phyloP scores from a whole-genome alignment of 2,797 vertebrate genomes.

The Vultur gryphus region DNA sequence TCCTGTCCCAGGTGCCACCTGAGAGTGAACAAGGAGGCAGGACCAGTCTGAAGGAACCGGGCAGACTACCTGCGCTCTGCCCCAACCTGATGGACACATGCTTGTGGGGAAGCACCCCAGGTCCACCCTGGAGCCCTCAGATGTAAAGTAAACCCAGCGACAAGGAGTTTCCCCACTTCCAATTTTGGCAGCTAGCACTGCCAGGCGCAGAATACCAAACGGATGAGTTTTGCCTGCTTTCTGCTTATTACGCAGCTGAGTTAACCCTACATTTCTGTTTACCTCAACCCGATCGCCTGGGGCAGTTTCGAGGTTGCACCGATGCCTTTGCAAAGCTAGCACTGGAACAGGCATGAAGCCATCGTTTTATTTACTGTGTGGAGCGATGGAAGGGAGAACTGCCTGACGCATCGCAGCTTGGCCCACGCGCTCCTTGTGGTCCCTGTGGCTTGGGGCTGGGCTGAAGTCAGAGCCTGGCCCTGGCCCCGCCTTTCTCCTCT shows the following conservation, averaged over 20 bases:
- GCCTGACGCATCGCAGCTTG: neutral
- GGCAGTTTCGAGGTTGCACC: constrained; percentile 27
- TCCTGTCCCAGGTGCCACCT: neutral
- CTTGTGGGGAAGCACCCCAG: neutral
- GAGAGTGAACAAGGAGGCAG: neutral
- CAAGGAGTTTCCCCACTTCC: neutral
- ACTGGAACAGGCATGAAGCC: neutral
- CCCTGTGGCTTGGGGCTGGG: constrained; percentile 36
- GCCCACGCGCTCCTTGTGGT: neutral
- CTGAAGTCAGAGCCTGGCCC: neutral
- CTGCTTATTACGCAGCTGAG: neutral
- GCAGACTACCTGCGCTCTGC: neutral
- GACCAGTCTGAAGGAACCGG: neutral
- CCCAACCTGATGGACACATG: neutral
- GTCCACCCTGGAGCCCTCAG: neutral
- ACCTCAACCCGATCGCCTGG: neutral
- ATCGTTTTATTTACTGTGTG: accelerated
- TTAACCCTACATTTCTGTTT: constrained; percentile 1
- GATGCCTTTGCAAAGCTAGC: neutral
- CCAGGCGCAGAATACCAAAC: neutral
- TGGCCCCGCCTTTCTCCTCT: constrained; percentile 8
- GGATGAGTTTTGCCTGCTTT: neutral
- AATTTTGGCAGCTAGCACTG: neutral
- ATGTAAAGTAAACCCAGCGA: neutral
- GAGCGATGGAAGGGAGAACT: neutral